Base-by-base conservation (phyloP, 2,113 vertebrate genomes). In the Candoia aspera region DNA sequence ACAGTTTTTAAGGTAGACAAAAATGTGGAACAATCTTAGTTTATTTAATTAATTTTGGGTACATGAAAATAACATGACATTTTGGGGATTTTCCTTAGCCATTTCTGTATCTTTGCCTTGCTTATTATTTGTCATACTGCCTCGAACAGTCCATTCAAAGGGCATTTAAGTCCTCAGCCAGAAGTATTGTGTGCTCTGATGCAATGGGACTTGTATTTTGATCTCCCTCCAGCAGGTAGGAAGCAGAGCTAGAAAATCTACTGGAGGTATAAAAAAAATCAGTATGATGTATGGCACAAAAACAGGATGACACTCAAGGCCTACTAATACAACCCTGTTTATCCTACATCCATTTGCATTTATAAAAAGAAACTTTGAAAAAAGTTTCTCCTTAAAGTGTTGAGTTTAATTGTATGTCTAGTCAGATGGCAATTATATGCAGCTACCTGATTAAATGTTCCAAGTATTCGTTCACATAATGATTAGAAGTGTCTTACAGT, bases 361-460 rank as follows among this genome's bases (percentile, higher is more conserved):
- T 96, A 83, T 94, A 94, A 94, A 91, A 96, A 96, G 93, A 79
- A 89, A 86, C 42, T 92, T 92, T 96, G 95, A 79, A 37, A 94
- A 89, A 97, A 95, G 42, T 94, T 97, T 95, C 89, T 91, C 89
- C 96, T 93, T 95, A 95, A 97, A 95, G 92, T 94, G 93, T 85
- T 92, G 92, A 88, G 94, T 95, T 92, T 94, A 94, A 93, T 95
- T 92, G 89, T 96, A 90, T 95, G 91, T 96, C 90, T 94, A 96
- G 96, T 97, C 88, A 91, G 94, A 97, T 92, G 49, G 88, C 93
- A 97, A 96, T 97, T 97, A 96, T 88, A 94, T 90, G 53, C 95
- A 97, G 91, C 53, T 92, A 96, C 94, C 88, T 96, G 94, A 97
- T 96, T 96, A 96, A 95, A 96, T 90, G 95, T 95, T 95, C 95